Percentiles rank a stretch among this genome's conserved stretches.
phyloP scores from a whole-genome alignment of 2,113 vertebrate genomes.

The Castor canadensis region DNA sequence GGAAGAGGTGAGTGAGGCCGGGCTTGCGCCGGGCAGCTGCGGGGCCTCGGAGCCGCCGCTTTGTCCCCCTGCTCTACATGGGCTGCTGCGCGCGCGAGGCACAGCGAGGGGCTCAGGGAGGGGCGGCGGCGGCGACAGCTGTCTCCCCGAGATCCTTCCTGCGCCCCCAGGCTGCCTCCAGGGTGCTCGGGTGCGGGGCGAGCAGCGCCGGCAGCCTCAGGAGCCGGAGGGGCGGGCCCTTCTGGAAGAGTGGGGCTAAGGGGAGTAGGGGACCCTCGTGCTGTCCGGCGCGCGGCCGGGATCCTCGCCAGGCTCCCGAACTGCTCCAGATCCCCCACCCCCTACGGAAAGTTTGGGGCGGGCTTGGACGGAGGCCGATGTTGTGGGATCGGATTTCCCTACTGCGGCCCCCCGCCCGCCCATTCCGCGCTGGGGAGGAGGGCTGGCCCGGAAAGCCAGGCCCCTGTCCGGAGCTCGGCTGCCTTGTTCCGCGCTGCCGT shows the following conservation, averaged over 20 bases:
- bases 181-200: background rate
- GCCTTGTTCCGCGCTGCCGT: background rate
- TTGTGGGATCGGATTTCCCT: conserved; percentile 77
- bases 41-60: conserved; percentile 17
- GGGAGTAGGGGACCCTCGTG: background rate
- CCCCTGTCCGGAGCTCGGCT: background rate
- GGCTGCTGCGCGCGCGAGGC: background rate
- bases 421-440: conserved; percentile 40
- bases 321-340: conserved; percentile 41
- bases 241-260: background rate
- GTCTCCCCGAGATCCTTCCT: background rate
- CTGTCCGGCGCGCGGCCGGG: background rate
- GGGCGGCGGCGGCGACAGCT: background rate
- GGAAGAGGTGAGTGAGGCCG: conserved; percentile 66
- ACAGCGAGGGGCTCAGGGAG: background rate
- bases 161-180: background rate
- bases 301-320: background rate
- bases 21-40: background rate
- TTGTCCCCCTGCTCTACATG: conserved; percentile 48
- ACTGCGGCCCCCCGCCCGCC: conserved; percentile 57
- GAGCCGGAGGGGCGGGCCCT: background rate
- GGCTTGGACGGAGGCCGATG: conserved; percentile 69
- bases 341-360: conserved; percentile 77
- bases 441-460: conserved; percentile 48
- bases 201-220: background rate